Conservation (phyloP, 2,113 vertebrate genomes). For the Aegithalos caudatus region DNA sequence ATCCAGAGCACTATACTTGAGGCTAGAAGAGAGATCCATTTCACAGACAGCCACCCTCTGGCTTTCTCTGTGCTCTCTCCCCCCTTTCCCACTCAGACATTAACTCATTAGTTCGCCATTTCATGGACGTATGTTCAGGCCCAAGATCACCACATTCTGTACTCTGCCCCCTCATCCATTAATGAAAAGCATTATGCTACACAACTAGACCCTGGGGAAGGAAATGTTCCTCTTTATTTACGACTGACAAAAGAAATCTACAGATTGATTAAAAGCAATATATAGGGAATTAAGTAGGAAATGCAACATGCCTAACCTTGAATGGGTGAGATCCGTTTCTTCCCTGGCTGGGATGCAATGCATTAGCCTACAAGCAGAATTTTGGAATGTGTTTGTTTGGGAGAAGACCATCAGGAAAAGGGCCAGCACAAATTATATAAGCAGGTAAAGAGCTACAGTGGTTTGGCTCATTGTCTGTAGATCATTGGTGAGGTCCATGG, state of each 20-base stretch:
- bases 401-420: neutral
- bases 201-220: conserved; percentile 21
- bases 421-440: neutral
- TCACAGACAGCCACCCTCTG: neutral
- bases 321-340: neutral
- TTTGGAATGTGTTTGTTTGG: neutral
- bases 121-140: neutral
- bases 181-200: neutral
- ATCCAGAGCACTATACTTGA: neutral
- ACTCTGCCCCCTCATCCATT: neutral
- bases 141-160: neutral
- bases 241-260: conserved; percentile 36
- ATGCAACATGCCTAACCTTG: neutral
- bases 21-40: conserved; percentile 11
- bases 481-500: neutral
- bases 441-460: neutral
- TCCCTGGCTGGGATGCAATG: neutral
- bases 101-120: conserved; percentile 31
- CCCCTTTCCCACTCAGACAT: neutral
- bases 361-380: neutral
- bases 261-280: conserved; percentile 39
- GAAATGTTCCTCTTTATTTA: conserved; percentile 32
- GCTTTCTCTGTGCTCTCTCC: neutral
- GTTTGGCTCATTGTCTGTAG: neutral
- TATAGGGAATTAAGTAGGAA: neutral